Percentiles rank a stretch among this genome's conserved stretches.
Evolutionary conservation across 2,888 invertebrate genomes (phyloP).

Genomic region (Lochmaea crataegi): DNA sequence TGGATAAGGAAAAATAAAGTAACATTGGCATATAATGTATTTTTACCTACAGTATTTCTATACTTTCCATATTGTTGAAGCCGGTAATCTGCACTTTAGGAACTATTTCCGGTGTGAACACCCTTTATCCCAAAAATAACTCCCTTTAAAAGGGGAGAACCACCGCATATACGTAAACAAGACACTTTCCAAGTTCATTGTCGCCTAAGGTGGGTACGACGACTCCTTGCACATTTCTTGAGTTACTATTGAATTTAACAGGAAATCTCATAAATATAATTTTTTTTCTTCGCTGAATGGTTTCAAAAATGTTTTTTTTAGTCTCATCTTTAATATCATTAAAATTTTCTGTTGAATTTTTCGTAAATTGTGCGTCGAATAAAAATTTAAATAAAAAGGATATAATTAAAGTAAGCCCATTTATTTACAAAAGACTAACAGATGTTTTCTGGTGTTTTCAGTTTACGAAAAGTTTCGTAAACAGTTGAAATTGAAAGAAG

Average conservation of each 20-base stretch:
- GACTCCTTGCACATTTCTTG: background rate
- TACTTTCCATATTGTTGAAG: background rate
- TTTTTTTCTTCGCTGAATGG: no score
- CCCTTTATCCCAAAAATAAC: slow-evolving; percentile 49
- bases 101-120: slow-evolving; percentile 41
- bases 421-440: slow-evolving; percentile 41
- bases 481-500: slow-evolving; percentile 40
- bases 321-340: background rate
- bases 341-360: slow-evolving; percentile 2
- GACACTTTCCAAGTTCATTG: slow-evolving; percentile 54
- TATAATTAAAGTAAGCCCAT: slow-evolving; percentile 33
- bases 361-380: no score
- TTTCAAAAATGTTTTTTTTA: no score
- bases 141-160: slow-evolving; percentile 38
- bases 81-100: slow-evolving; percentile 23
- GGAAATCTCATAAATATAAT: background rate
- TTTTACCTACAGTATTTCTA: no score
- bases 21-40: no score
- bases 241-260: slow-evolving; percentile 2
- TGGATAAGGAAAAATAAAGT: no score
- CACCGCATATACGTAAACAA: slow-evolving; percentile 41
- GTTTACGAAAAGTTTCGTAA: slow-evolving; percentile 47
- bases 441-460: slow-evolving; percentile 41
- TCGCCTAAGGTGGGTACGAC: slow-evolving; percentile 36
- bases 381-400: slow-evolving; percentile 33